These are phyloP conservation scores for Hippocampus barbouri DNA, from an alignment of 2,113 vertebrate species.

Conservation along the genomic window DNA sequence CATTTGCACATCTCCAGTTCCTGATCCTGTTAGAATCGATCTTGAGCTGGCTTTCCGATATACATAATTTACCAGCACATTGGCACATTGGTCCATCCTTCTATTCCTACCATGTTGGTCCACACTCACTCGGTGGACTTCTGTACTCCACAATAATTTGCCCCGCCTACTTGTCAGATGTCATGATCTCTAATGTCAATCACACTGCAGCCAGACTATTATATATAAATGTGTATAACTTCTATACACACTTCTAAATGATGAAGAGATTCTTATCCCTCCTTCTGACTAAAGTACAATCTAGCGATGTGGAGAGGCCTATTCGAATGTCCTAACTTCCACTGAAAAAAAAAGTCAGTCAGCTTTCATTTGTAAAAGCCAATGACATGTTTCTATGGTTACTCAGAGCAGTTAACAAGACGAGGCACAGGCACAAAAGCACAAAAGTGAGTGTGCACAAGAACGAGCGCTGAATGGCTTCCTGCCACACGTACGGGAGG, in stretches of 20 bases:
- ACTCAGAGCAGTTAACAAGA: conserved; percentile 45
- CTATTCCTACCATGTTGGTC: conserved; percentile 42
- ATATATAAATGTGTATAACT: conserved; percentile 17
- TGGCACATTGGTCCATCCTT: conserved; percentile 14
- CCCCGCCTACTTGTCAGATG: conserved; percentile 38
- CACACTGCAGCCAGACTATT: conserved; percentile 35
- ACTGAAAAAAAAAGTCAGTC: conserved; percentile 38
- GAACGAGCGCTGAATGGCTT: conserved; percentile 40
- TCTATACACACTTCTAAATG: conserved; percentile 25
- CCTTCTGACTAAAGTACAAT: conserved; percentile 46
- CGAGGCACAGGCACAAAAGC: conserved; percentile 58
- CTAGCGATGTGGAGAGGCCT: conserved; percentile 30
- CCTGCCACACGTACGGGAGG: conserved; percentile 59
- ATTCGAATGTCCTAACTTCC: conserved; percentile 57
- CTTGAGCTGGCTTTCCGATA: conserved; percentile 22
- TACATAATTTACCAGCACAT: conserved; percentile 37
- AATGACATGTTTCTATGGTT: conserved; percentile 67
- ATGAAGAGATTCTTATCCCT: conserved; percentile 27
- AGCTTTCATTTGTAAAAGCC: conserved; percentile 56
- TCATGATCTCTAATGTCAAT: conserved; percentile 50
- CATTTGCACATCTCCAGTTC: conserved; percentile 35
- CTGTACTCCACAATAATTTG: conserved; percentile 46
- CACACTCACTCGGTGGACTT: conserved; percentile 34
- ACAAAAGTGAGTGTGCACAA: conserved; percentile 36
- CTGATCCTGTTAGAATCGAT: conserved; percentile 35